Conservation (phyloP, 2,113 vertebrate genomes). For the Ctenodactylus gundi region DNA sequence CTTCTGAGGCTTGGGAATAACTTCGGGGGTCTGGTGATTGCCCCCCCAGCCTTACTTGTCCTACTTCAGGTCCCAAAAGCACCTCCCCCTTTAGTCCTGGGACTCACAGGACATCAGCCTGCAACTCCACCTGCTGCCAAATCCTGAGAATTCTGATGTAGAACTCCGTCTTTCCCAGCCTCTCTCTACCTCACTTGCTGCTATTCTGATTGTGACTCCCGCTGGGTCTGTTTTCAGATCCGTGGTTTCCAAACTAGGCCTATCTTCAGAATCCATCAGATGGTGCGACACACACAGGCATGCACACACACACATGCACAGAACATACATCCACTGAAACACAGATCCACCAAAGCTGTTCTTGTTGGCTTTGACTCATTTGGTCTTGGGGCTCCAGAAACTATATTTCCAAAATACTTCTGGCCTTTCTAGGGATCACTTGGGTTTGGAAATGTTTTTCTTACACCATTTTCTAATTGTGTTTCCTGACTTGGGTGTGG, state of each 20-base stretch:
- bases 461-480: background rate
- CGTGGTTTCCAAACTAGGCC: background rate
- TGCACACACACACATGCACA: background rate
- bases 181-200: background rate
- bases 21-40: background rate
- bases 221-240: background rate
- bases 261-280: background rate
- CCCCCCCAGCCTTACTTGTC: background rate
- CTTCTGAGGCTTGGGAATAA: background rate
- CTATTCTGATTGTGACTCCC: background rate
- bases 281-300: background rate
- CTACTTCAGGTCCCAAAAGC: background rate
- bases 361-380: conserved; percentile 24
- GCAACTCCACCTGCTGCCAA: background rate
- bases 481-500: background rate
- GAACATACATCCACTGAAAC: background rate
- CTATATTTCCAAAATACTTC: background rate
- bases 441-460: background rate
- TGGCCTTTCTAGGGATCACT: background rate
- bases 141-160: background rate
- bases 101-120: background rate
- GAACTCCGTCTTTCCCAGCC: background rate
- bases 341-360: background rate
- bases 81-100: background rate
- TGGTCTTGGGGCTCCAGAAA: background rate